Evolutionary conservation across 2,113 vertebrate genomes (phyloP).

Genomic region (Conger conger): DNA sequence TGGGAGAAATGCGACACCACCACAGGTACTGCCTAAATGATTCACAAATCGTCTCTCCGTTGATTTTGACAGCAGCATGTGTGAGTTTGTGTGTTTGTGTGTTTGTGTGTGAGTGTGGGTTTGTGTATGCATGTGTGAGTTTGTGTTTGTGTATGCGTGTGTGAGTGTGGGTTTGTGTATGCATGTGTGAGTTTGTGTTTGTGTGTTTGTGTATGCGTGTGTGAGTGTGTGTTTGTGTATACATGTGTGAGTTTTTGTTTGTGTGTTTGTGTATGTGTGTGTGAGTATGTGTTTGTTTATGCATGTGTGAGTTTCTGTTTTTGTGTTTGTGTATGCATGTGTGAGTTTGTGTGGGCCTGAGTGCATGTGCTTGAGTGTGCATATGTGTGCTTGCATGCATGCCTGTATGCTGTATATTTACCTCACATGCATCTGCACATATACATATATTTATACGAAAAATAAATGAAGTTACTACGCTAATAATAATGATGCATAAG

Average conservation of each 20-base stretch:
- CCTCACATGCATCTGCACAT: slow-evolving; percentile 2
- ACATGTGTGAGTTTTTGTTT: background rate
- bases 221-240: background rate
- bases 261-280: background rate
- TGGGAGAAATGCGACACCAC: background rate
- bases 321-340: too few species aligned
- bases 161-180: background rate
- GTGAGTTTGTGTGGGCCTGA: background rate
- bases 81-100: slow-evolving; percentile 13
- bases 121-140: background rate
- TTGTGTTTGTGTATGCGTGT: background rate
- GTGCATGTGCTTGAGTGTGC: background rate
- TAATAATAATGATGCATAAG: background rate
- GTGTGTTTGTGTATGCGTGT: background rate
- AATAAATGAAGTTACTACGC: slow-evolving; percentile 18
- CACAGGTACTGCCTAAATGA: background rate
- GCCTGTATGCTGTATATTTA: background rate
- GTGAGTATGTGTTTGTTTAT: too few species aligned
- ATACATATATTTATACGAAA: slow-evolving; percentile 35
- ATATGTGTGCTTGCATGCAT: background rate
- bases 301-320: too few species aligned
- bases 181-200: background rate
- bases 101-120: slow-evolving; percentile 9
- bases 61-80: background rate
- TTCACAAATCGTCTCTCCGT: background rate